Evolutionary conservation across 1,140 invertebrate genomes (phyloP).

Genomic region (Pissodes strobi): DNA sequence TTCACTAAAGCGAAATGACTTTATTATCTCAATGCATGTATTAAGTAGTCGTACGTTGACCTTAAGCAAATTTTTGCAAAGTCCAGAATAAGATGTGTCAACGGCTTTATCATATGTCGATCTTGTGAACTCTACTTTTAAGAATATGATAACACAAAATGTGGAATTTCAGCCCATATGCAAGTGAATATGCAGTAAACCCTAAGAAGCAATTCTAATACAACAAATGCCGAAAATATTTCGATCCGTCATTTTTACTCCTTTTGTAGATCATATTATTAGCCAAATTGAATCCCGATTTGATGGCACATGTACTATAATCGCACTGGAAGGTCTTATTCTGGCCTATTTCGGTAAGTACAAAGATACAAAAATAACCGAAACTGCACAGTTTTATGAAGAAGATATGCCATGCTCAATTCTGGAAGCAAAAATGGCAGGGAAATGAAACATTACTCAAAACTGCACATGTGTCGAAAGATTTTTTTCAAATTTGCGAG

Average conservation of each 20-base stretch:
- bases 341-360: not conserved
- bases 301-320: not conserved
- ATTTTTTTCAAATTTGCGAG: too few relatives aligned
- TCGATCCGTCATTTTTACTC: not conserved
- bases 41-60: not conserved
- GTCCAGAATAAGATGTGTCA: not conserved
- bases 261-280: not conserved
- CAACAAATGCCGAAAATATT: not conserved
- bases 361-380: not conserved
- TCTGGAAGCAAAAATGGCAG: not conserved
- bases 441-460: not conserved
- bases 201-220: not conserved
- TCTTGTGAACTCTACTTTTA: not conserved
- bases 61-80: not conserved
- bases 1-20: not conserved
- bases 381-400: not conserved
- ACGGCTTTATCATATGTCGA: not conserved
- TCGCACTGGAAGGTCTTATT: not conserved
- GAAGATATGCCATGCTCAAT: not conserved
- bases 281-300: not conserved
- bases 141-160: not conserved
- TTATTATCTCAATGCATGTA: not conserved
- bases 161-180: not conserved
- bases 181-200: not conserved
- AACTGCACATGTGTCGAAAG: too few relatives aligned